phyloP scores from a whole-genome alignment of 1,140 invertebrate genomes.

The Gonatopus flavifemur region DNA sequence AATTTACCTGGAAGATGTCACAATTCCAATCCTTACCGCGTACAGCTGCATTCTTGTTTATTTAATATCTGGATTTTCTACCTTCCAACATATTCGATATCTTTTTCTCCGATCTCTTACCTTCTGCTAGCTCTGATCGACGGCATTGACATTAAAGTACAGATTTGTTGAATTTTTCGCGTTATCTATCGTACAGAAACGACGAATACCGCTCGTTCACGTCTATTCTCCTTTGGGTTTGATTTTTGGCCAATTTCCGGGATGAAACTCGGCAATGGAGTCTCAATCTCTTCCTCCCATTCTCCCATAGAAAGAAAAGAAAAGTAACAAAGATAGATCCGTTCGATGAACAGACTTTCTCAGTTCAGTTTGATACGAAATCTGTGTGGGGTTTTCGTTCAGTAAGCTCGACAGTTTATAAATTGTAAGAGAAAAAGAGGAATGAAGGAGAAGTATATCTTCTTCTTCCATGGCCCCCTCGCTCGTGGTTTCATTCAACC shows the following conservation, averaged over 20 bases:
- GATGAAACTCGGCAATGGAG: not conserved
- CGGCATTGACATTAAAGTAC: not conserved
- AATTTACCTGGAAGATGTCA: too few relatives aligned
- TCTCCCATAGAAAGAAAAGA: not conserved
- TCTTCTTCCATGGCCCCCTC: too few relatives aligned
- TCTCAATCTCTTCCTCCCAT: not conserved
- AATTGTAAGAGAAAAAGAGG: too few relatives aligned
- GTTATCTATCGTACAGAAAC: not conserved
- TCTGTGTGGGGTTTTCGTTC: not conserved
- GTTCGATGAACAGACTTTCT: not conserved
- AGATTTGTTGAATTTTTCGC: not conserved
- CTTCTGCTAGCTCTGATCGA: not conserved
- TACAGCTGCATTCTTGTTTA: too few relatives aligned
- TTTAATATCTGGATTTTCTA: too few relatives aligned
- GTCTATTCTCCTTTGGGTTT: not conserved
- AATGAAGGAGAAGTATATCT: too few relatives aligned
- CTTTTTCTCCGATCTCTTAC: not conserved
- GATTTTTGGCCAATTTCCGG: conserved; percentile 4
- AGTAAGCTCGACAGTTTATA: too few relatives aligned
- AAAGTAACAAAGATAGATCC: not conserved
- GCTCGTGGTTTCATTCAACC: too few relatives aligned
- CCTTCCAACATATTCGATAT: not conserved
- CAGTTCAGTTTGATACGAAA: not conserved
- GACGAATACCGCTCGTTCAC: not conserved
- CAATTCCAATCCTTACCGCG: too few relatives aligned